Base-by-base conservation (phyloP, 2,888 invertebrate genomes). In the Drosophila limbata region DNA sequence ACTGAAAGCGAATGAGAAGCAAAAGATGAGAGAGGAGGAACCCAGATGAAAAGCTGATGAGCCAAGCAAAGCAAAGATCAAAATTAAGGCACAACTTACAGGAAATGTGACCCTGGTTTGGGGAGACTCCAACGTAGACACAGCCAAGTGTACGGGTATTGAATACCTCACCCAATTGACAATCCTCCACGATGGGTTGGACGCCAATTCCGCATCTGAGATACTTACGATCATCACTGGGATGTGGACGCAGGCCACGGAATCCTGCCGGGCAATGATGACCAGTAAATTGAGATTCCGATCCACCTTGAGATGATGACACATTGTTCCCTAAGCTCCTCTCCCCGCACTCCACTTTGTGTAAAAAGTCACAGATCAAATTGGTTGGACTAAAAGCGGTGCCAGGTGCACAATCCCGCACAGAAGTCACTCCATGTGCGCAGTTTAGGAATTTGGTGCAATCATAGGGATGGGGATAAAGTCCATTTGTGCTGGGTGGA, bases 391-490 rank as follows among this genome's bases (percentile, higher is more conserved):
- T 95, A 74, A 95, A 95, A 0, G 94, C 93, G 0, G 95, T 95
- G 15, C 95, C 95, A 8, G 94, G 94, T 3, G 93, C 94, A 89
- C 95, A 95, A 56, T 93, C 92, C 92, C 94, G 94, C 3, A 95
- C 86, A 65, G 93, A 93, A 0, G 94, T 93, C 31, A 91, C 91
- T 0, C 95, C 95, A 73, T 94, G 93, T 4, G 93, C 94, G 83
- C 95, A 95, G 79, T 94, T 94, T 17, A 95, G 80, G 88, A 94
- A 95, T 81, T 95, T 95, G 0, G 93, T 92, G 75, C 95, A 95
- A 65, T 95, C 94, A 0, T 90, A 91, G 0, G 95, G 94, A 92
- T 95, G 95, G 0, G 94, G 93, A 21, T 93, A 90, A 9, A 95
- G 79, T 0, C 95, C 95, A 55, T 90, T 93, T 1, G 91, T 86